phyloP scores from a whole-genome alignment of 2,113 vertebrate genomes.

The Bostrychus sinensis region DNA sequence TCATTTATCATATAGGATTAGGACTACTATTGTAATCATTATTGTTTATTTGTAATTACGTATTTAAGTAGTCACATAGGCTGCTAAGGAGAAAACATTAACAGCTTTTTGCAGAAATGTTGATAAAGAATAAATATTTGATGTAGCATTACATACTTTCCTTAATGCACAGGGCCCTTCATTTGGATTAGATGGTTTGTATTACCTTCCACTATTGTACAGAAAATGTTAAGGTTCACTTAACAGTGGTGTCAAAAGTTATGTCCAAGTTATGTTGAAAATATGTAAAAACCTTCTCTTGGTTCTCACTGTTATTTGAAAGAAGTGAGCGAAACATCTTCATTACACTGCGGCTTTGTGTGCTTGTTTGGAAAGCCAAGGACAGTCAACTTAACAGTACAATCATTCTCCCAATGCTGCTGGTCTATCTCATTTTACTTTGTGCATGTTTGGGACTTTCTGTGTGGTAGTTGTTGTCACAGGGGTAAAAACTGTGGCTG shows the following conservation, averaged over 20 bases:
- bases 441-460: background rate
- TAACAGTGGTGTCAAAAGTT: background rate
- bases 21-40: too few species aligned
- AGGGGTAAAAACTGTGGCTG: background rate
- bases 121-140: too few species aligned
- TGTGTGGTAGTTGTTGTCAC: background rate
- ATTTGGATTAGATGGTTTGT: background rate
- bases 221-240: background rate
- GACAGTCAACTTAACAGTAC: constrained; percentile 28
- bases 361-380: constrained; percentile 32
- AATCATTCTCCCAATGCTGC: constrained; percentile 7
- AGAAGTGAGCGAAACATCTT: constrained; percentile 27
- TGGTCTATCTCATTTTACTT: background rate
- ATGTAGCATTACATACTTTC: too few species aligned
- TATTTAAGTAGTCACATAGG: too few species aligned
- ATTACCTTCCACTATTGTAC: background rate
- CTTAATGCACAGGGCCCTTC: too few species aligned
- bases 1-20: too few species aligned
- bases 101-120: too few species aligned
- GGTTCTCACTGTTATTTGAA: constrained; percentile 6
- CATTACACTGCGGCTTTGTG: constrained; percentile 42
- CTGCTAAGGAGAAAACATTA: too few species aligned
- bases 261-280: background rate
- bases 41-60: too few species aligned
- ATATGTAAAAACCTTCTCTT: background rate